A percentile compares a stretch with the other conserved stretches of the same genome.
Evolutionary conservation across 1,140 invertebrate species (phyloP).

Genomic region (Drosophila chauvacae): DNA sequence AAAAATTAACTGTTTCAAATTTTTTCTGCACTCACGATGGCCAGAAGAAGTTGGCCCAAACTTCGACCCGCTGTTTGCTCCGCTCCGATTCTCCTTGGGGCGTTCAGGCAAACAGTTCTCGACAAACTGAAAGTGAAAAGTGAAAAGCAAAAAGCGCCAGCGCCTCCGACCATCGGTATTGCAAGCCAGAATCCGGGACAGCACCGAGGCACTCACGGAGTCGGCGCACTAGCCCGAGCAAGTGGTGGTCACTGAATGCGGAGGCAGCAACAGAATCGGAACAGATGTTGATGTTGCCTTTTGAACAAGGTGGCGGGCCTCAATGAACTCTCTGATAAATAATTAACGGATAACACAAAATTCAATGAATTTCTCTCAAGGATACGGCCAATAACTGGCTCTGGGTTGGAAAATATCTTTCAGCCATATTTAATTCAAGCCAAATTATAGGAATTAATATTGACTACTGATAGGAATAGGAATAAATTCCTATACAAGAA

Average conservation of each 20-base stretch:
- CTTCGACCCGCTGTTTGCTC: constrained; percentile 43
- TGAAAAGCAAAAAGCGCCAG: constrained; percentile 63
- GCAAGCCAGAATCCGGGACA: constrained; percentile 68
- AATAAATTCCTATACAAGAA: not conserved
- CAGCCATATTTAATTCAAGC: not conserved
- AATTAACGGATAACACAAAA: constrained; percentile 16
- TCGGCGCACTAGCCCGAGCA: constrained; percentile 59
- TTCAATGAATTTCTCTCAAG: constrained; percentile 9
- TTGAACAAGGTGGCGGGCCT: constrained; percentile 30
- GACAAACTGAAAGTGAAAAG: constrained; percentile 79
- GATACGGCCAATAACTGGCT: not conserved
- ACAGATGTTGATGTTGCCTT: constrained; percentile 55
- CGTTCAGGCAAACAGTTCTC: constrained; percentile 75
- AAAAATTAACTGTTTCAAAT: constrained; percentile 9
- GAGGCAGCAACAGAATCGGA: constrained; percentile 30
- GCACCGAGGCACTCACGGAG: constrained; percentile 47
- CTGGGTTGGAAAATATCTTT: not conserved
- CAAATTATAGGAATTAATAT: not conserved
- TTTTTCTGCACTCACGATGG: constrained; percentile 61
- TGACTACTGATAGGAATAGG: not conserved
- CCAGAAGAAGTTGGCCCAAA: constrained; percentile 38
- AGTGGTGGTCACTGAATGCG: constrained; percentile 65
- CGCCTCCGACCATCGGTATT: constrained; percentile 36
- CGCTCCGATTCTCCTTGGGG: constrained; percentile 31
- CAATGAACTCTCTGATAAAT: constrained; percentile 24